Percentiles rank a stretch among this genome's conserved stretches.
These are phyloP conservation scores for Rhamphomyia laevipes DNA, from an alignment of 2,888 invertebrate species.

Conservation along the genomic window DNA sequence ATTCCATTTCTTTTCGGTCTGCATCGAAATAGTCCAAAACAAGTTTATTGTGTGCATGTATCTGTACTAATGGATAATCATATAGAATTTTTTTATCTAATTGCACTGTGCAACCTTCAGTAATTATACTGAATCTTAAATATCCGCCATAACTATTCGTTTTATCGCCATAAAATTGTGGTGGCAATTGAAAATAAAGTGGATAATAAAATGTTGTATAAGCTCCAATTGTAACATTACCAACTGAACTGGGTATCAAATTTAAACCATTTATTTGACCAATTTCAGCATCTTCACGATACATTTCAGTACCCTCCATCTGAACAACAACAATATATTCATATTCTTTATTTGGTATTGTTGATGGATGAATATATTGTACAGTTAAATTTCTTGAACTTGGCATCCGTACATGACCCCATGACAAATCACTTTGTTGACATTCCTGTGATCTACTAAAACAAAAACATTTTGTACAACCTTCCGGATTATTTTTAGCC, in stretches of 20 bases:
- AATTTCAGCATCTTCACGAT: conserved; percentile 39
- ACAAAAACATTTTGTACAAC: conserved; percentile 94
- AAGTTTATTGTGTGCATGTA: conserved; percentile 62
- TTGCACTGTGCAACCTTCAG: conserved; percentile 47
- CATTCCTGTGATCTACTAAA: conserved; percentile 78
- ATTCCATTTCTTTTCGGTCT: conserved; percentile 32
- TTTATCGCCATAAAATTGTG: conserved; percentile 73
- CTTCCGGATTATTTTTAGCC: conserved; percentile 60
- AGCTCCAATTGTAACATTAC: conserved; percentile 36
- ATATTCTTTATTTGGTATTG: conserved; percentile 27
- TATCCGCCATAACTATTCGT: conserved; percentile 86
- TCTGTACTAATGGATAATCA: conserved; percentile 66
- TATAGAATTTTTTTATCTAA: conserved; percentile 45
- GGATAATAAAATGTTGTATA: conserved; percentile 32
- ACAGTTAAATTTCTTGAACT: conserved; percentile 42
- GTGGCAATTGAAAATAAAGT: conserved; percentile 48
- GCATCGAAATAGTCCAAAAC: conserved; percentile 61
- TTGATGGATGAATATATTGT: conserved; percentile 27
- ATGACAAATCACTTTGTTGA: conserved; percentile 65
- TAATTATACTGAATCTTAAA: conserved; percentile 63
- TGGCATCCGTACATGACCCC: conserved; percentile 63
- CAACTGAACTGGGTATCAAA: conserved; percentile 47
- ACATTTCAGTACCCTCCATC: conserved; percentile 30
- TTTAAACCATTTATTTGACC: conserved; percentile 47
- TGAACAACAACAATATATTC: conserved; percentile 37